Evolutionary conservation across 2,113 vertebrate genomes (phyloP), one percentile per base, ranked within the genome.

Genomic region (Aptenodytes forsteri): DNA sequence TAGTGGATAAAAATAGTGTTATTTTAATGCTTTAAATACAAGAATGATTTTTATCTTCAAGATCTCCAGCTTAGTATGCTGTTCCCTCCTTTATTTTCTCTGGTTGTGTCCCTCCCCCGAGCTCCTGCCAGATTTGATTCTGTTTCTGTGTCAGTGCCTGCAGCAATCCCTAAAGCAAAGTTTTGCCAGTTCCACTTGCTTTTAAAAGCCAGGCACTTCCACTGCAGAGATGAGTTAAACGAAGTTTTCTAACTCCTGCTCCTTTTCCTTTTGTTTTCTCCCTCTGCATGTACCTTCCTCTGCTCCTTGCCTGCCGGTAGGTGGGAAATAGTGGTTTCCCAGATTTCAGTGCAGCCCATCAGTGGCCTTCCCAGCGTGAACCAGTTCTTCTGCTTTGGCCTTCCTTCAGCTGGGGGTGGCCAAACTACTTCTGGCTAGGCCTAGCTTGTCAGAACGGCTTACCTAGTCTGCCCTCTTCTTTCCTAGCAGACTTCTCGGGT

Each of bases 111-210:
- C 75, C 94, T 84, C n/a, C 83, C 79, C 40, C 52, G 55, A 61
- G 47, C 62, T 83, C 47, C 83, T 96, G 84, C 32, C 87, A 75
- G 80, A 46, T 82, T 62, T 93, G 32, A 89, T 95, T 92, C 64
- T 84, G 23, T 90, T 88, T 91, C 80, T 89, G 20, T 92, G 94
- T 90, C 59, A 78, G 47, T 61, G 96, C 85, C 72, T 92, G 55
- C 87, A 73, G 83, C 65, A 92, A 85, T 88, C 73, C 72, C 81
- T 93, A 13, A 62, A 89, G 85, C 92, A 87, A 86, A 70, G 72
- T 95, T 88, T 94, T 90, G 56, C 66, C 87, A 66, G 36, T 85
- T 86, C 38, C 55, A 88, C 16, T 61, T 78, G 49, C 76, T 95
- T 59, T 92, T 93, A 87, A 96, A 95, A 95, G 62, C 42, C 47